phyloP scores from a whole-genome alignment of 1,140 invertebrate genomes.

The Hermetia illucens region DNA sequence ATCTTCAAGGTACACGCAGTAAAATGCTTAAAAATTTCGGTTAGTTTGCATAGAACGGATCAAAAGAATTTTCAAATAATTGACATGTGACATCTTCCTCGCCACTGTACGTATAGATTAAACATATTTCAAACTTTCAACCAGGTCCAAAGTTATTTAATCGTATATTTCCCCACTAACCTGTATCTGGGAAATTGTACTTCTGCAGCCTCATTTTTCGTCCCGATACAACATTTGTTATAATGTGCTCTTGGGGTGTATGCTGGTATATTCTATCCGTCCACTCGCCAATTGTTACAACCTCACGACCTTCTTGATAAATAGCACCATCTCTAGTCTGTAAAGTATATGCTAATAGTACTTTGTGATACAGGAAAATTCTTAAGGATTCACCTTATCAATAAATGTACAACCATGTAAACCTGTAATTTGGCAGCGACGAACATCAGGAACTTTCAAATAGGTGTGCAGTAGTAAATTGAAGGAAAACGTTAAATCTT shows the following conservation, averaged over 20 bases:
- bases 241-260: constrained; percentile 80
- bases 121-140: too few species aligned
- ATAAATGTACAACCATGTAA: constrained; percentile 83
- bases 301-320: constrained; percentile 75
- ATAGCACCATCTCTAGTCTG: constrained; percentile 67
- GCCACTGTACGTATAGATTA: too few species aligned
- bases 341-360: too few species aligned
- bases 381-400: constrained; percentile 61
- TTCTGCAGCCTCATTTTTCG: constrained; percentile 84
- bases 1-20: too few species aligned
- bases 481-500: constrained; percentile 81
- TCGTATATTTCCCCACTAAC: constrained; percentile 33
- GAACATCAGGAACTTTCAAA: constrained; percentile 87
- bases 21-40: too few species aligned
- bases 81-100: too few species aligned
- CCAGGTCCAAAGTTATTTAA: too few species aligned
- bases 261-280: constrained; percentile 88
- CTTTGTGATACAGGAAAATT: too few species aligned
- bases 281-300: constrained; percentile 79
- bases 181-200: constrained; percentile 85
- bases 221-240: constrained; percentile 82
- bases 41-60: too few species aligned
- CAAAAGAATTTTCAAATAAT: too few species aligned
- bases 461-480: constrained; percentile 89
- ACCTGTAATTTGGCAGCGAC: constrained; percentile 77